Base-by-base conservation (phyloP, 1,140 invertebrate genomes). In the Drosophila arizonae region DNA sequence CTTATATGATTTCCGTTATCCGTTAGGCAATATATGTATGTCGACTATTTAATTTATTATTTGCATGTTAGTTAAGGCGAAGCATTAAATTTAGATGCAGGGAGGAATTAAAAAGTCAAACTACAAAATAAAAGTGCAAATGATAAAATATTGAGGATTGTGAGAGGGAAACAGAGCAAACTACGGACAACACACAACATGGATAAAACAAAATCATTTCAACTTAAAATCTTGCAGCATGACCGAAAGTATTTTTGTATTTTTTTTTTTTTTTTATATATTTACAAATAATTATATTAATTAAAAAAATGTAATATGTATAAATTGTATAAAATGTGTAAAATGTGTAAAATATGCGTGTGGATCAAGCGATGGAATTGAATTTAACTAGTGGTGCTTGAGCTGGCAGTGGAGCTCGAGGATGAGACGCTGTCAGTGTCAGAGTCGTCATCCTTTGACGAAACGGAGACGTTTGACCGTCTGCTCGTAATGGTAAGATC, bases 161-260 rank as follows among this genome's bases (percentile, higher is more conserved):
- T 17, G 17, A n/a, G 52, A 68, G 50, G n/a, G 6, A 41, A 63
- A 33, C 11, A 67, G 48, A 77, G 43, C 63, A 80, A 75, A 68
- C 75, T 81, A 85, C 65, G 50, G 28, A 78, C 70, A 87, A 69
- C 75, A 72, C 57, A 65, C 71, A 87, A 78, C 63, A 71, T 30
- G 45, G 39, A 45, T 48, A 13, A 72, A 66, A 70, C 48, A 63
- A 55, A 62, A 66, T 48, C 43, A 36, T 11, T 48, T 54, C 45
- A 39, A 48, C n/a, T 5, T 45, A 55, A 48, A 4, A 11, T 39
- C 17, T 41, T 24, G 13, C 9, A 8, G 15, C 36, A 39, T 11
- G 57, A 3, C 36, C 26, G 43, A 10, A 48, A 60, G 26, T 43
- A 17, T 56, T 52, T 26, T 26, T 15, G 58, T 54, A 50, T 72